A percentile compares a stretch with the other conserved stretches of the same genome.
phyloP scores from a whole-genome alignment of 2,797 vertebrate species.

The Discoglossus pictus region DNA sequence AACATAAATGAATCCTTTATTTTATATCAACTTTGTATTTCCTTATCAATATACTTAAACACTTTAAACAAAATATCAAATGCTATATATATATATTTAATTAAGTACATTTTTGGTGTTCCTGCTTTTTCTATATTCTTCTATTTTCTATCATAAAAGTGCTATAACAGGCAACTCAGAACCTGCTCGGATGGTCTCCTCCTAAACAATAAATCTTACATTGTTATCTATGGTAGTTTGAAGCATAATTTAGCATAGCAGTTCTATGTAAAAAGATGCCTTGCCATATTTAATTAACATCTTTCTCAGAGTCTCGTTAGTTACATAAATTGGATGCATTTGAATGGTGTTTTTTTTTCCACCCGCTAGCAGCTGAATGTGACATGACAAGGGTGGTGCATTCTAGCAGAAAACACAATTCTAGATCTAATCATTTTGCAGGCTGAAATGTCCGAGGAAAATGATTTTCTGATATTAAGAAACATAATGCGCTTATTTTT shows the following conservation, averaged over 20 bases:
- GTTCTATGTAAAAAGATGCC: constrained; percentile 15
- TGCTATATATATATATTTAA: too few species aligned
- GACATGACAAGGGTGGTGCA: constrained; percentile 23
- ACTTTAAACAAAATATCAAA: too few species aligned
- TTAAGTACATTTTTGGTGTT: too few species aligned
- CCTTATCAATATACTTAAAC: too few species aligned
- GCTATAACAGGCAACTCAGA: not conserved
- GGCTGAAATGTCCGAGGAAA: too few species aligned
- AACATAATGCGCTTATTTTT: too few species aligned
- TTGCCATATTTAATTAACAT: constrained; percentile 41
- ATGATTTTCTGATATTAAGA: too few species aligned
- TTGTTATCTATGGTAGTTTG: constrained; percentile 26
- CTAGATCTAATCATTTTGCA: not conserved
- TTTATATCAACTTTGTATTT: too few species aligned
- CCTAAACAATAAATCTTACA: constrained; percentile 19
- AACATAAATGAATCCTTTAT: too few species aligned
- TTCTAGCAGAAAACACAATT: constrained; percentile 7
- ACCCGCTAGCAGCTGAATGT: constrained; percentile 38
- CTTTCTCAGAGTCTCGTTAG: constrained; percentile 54
- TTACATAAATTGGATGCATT: constrained; percentile 52
- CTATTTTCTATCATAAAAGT: too few species aligned
- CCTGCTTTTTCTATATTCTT: too few species aligned
- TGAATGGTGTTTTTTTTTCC: constrained; percentile 49
- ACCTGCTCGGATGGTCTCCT: constrained; percentile 14
- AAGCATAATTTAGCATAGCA: too few species aligned